Evolutionary conservation across 1,140 invertebrate genomes (phyloP).

Genomic region (Onthophagus taurus): DNA sequence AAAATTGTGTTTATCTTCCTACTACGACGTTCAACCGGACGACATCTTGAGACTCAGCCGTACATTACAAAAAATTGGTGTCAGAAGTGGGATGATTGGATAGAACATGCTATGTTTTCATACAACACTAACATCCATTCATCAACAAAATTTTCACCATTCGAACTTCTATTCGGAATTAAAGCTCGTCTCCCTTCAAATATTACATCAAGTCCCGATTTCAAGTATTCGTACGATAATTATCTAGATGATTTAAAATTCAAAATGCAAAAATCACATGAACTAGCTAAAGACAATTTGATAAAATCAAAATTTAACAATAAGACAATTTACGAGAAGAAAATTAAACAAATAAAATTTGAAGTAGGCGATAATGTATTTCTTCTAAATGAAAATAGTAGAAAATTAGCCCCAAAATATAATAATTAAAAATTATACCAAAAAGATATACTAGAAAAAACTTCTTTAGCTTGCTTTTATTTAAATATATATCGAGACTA

Average conservation of each 20-base stretch:
- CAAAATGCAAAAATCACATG: conserved; percentile 24
- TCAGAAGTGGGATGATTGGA: conserved; percentile 35
- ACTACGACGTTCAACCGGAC: too few relatives aligned
- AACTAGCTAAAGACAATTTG: conserved; percentile 25
- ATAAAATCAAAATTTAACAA: conserved; percentile 20
- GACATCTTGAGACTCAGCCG: too few relatives aligned
- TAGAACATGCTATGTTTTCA: conserved; percentile 31
- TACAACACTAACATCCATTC: conserved; percentile 26
- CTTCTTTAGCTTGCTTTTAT: too few relatives aligned
- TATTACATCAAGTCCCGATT: conserved; percentile 14
- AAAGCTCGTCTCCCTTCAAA: conserved; percentile 9
- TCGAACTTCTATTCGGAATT: conserved; percentile 24
- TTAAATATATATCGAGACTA: too few relatives aligned
- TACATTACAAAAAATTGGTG: too few relatives aligned
- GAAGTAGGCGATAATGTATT: conserved; percentile 21
- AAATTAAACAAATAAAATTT: conserved; percentile 15
- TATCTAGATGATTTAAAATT: conserved; percentile 20
- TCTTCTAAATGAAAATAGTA: conserved; percentile 14
- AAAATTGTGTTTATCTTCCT: too few relatives aligned
- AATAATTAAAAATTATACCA: too few relatives aligned
- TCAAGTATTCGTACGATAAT: conserved; percentile 24
- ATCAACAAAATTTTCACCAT: conserved; percentile 25
- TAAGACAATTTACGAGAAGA: conserved; percentile 23
- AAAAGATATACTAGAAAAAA: too few relatives aligned
- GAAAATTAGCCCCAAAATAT: too few relatives aligned